A percentile compares a stretch with the other conserved stretches of the same genome.
Evolutionary conservation across 2,888 invertebrate species (phyloP).

Genomic region (Phasia obesa): DNA sequence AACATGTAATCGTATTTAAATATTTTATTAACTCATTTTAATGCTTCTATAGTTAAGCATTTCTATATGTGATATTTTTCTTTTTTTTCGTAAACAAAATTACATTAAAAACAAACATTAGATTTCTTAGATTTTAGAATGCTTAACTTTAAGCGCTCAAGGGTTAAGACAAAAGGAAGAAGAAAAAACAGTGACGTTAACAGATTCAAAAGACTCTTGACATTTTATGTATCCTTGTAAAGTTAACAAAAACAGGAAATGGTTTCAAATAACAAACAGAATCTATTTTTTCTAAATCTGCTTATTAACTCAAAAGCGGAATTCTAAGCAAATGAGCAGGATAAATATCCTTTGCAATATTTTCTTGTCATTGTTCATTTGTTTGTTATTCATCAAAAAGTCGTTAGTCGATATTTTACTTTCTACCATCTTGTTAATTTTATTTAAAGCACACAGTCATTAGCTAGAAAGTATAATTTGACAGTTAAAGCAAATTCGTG

Average conservation of each 20-base stretch:
- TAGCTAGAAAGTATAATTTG: neutral
- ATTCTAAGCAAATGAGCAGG: neutral
- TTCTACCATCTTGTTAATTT: slow-evolving; percentile 44
- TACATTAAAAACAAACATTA: slow-evolving; percentile 15
- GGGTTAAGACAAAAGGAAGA: slow-evolving; percentile 26
- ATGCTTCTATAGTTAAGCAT: slow-evolving; percentile 59
- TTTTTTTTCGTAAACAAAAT: neutral
- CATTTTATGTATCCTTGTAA: slow-evolving; percentile 47
- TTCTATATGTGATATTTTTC: slow-evolving; percentile 49
- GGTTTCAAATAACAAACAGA: slow-evolving; percentile 18
- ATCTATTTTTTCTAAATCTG: slow-evolving; percentile 2
- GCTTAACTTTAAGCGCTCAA: slow-evolving; percentile 19
- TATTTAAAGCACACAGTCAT: slow-evolving; percentile 24
- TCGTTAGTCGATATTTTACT: slow-evolving; percentile 65
- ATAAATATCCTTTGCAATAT: neutral
- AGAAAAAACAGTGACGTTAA: slow-evolving; percentile 12
- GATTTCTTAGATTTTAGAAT: slow-evolving; percentile 17
- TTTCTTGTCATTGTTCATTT: slow-evolving; percentile 3
- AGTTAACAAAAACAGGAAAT: slow-evolving; percentile 33
- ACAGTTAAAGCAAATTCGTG: neutral
- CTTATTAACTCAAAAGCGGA: neutral
- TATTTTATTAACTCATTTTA: slow-evolving; percentile 68
- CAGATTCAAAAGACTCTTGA: slow-evolving; percentile 40
- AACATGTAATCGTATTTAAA: slow-evolving; percentile 37
- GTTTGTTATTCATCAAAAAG: slow-evolving; percentile 58